These are phyloP conservation scores for Drosophila erecta DNA, from an alignment of 1,140 invertebrate genomes.

Conservation along the genomic window DNA sequence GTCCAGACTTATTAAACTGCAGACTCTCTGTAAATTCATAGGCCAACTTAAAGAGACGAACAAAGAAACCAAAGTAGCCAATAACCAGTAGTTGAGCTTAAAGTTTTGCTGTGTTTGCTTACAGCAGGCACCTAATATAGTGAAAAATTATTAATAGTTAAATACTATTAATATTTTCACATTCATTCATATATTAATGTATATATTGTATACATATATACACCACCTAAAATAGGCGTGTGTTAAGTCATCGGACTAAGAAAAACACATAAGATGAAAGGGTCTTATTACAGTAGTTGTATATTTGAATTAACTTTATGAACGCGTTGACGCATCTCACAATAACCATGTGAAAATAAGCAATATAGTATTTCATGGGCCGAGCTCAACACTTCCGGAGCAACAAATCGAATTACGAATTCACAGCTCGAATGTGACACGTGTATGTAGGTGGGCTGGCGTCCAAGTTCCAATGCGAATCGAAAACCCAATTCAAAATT, in stretches of 20 bases:
- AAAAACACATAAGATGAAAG: too few relatives aligned
- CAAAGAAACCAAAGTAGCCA: neutral
- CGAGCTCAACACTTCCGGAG: slow-evolving; percentile 54
- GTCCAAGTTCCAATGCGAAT: slow-evolving; percentile 14
- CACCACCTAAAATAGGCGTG: neutral
- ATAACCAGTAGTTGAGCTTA: neutral
- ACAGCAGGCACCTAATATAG: neutral
- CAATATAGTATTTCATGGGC: slow-evolving; percentile 2
- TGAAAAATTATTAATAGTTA: neutral
- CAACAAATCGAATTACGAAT: slow-evolving; percentile 47
- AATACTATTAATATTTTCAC: neutral
- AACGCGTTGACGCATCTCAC: neutral
- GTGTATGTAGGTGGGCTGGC: slow-evolving; percentile 36
- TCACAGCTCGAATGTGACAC: slow-evolving; percentile 44
- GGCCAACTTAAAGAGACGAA: neutral
- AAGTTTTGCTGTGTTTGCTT: neutral
- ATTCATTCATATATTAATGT: too few relatives aligned
- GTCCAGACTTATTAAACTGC: neutral
- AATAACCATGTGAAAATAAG: neutral
- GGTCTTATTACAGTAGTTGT: too few relatives aligned
- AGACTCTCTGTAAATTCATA: neutral
- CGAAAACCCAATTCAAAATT: slow-evolving; percentile 19
- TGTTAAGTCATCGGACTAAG: too few relatives aligned
- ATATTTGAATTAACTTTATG: neutral
- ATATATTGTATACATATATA: too few relatives aligned